Percentiles rank a stretch among this genome's conserved stretches.
These are phyloP conservation scores for Zhuqinia jingwanae DNA, from an alignment of 2,888 invertebrate species.

Conservation along the genomic window DNA sequence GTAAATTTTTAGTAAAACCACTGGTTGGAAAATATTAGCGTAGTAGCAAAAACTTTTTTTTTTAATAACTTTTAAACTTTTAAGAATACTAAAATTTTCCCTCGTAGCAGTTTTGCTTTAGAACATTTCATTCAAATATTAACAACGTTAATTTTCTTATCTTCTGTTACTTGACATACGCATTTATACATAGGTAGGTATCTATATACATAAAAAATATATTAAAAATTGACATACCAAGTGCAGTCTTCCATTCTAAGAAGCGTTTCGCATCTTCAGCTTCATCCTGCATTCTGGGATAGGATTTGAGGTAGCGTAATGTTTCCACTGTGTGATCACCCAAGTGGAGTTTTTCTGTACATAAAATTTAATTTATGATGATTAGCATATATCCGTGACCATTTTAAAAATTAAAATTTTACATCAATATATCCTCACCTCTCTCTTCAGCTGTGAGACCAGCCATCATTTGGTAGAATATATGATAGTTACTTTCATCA, in stretches of 20 bases:
- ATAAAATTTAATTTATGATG: slow-evolving; percentile 3
- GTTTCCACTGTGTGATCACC: slow-evolving; percentile 92
- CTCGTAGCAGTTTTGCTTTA: too few relatives aligned
- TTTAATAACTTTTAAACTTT: too few relatives aligned
- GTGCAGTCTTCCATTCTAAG: slow-evolving; percentile 95
- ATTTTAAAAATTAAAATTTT: not conserved
- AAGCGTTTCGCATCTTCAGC: slow-evolving; percentile 89
- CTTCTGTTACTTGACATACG: not conserved
- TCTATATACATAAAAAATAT: not conserved
- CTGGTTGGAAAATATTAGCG: not conserved
- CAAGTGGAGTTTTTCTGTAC: slow-evolving; percentile 89
- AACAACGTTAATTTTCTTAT: too few relatives aligned
- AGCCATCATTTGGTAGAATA: slow-evolving; percentile 97
- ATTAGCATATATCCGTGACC: not conserved
- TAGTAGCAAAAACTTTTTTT: too few relatives aligned
- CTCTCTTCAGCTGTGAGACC: slow-evolving; percentile 93
- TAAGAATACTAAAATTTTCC: too few relatives aligned
- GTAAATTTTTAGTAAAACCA: not conserved
- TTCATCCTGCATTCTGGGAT: slow-evolving; percentile 88
- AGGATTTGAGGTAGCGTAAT: slow-evolving; percentile 89
- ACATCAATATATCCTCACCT: slow-evolving; percentile 81
- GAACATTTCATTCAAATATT: too few relatives aligned
- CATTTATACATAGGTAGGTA: not conserved
- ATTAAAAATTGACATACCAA: slow-evolving; percentile 82
- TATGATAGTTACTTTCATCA: slow-evolving; percentile 97